Evolutionary conservation across 2,113 vertebrate species (phyloP).

Genomic region (Centrocercus urophasianus): DNA sequence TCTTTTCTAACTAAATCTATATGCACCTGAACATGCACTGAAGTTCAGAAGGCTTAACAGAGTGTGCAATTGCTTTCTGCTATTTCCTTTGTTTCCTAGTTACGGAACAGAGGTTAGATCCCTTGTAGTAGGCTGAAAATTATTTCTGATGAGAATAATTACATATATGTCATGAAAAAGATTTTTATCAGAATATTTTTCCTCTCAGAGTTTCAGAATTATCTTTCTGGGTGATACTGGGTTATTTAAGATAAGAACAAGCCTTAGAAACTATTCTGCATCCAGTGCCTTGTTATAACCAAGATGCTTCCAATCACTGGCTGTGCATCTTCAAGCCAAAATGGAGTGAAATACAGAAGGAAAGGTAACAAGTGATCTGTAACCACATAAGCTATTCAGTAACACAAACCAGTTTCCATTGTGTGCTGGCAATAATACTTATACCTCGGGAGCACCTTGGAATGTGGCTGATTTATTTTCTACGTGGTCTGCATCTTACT

Average conservation of each 20-base stretch:
- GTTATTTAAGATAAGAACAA: conserved; percentile 64
- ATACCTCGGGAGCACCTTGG: conserved; percentile 54
- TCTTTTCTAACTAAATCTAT: conserved; percentile 29
- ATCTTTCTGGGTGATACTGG: background rate
- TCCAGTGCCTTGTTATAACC: background rate
- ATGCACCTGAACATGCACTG: conserved; percentile 12
- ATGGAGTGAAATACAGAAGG: conserved; percentile 14
- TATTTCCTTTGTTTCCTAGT: conserved; percentile 71
- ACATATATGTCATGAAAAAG: conserved; percentile 70
- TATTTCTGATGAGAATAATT: conserved; percentile 75
- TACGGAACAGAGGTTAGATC: conserved; percentile 48
- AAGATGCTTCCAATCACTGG: background rate
- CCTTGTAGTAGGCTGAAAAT: conserved; percentile 54
- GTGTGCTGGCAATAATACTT: conserved; percentile 43
- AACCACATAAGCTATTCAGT: conserved; percentile 24
- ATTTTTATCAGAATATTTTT: conserved; percentile 46
- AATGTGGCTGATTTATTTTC: conserved; percentile 58
- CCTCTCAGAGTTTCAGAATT: conserved; percentile 33
- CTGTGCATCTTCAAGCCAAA: conserved; percentile 27
- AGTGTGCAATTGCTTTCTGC: conserved; percentile 47
- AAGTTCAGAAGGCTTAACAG: conserved; percentile 62
- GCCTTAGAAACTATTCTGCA: conserved; percentile 37
- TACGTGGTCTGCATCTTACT: conserved; percentile 11
- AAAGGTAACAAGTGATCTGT: conserved; percentile 57
- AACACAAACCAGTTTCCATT: conserved; percentile 27